phyloP scores from a whole-genome alignment of 2,113 vertebrate genomes.

The Cololabis saira region DNA sequence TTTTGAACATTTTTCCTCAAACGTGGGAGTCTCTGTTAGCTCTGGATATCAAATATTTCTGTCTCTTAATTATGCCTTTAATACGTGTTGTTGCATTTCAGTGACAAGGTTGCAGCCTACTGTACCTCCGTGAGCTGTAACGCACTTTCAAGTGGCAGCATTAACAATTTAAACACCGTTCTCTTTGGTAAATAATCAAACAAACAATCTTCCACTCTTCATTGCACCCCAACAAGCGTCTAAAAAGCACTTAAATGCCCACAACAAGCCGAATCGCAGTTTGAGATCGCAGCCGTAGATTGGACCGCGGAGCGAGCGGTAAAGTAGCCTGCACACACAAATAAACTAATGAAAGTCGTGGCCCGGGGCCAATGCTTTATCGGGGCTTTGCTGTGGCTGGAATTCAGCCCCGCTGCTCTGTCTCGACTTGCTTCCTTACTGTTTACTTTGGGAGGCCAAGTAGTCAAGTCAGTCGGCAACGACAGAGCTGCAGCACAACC shows the following conservation, averaged over 20 bases:
- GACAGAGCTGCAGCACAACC: too few relatives aligned
- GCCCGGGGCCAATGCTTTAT: constrained; percentile 68
- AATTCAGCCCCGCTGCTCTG: constrained; percentile 72
- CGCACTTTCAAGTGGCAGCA: too few relatives aligned
- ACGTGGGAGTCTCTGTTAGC: too few relatives aligned
- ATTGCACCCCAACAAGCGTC: neutral
- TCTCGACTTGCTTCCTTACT: constrained; percentile 68
- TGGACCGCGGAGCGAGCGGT: neutral
- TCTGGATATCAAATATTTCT: too few relatives aligned
- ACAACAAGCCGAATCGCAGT: neutral
- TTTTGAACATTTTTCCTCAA: neutral
- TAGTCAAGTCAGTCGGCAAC: neutral
- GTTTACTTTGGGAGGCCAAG: constrained; percentile 68
- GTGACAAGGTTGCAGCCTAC: too few relatives aligned
- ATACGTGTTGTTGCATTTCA: too few relatives aligned
- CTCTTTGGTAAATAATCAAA: too few relatives aligned
- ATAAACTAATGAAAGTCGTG: constrained; percentile 65
- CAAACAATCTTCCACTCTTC: too few relatives aligned
- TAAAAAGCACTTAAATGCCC: constrained; percentile 9
- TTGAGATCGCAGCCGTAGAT: constrained; percentile 22
- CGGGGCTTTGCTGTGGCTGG: constrained; percentile 60
- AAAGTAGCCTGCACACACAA: constrained; percentile 38
- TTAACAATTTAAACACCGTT: too few relatives aligned
- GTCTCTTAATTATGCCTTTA: too few relatives aligned
- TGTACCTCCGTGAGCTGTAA: too few relatives aligned